phyloP scores from a whole-genome alignment of 2,888 invertebrate species.

The Harpalus rubripes region DNA sequence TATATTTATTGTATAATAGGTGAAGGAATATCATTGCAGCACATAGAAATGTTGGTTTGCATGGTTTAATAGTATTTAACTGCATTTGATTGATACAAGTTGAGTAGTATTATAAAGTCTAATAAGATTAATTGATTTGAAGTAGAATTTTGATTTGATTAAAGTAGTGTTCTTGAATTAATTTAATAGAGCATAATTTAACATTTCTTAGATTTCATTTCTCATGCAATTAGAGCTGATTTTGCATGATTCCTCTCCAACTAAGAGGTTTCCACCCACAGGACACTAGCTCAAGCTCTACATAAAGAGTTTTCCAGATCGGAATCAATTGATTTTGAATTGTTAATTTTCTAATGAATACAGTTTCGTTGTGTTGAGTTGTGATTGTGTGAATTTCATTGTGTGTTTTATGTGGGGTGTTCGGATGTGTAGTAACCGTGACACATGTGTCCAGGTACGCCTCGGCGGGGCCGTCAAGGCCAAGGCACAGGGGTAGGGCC shows the following conservation, averaged over 20 bases:
- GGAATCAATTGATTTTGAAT: background rate
- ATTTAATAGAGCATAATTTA: constrained; percentile 49
- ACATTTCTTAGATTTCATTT: constrained; percentile 62
- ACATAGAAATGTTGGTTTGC: constrained; percentile 59
- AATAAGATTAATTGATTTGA: constrained; percentile 41
- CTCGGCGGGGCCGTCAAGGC: constrained; percentile 73
- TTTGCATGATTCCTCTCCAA: constrained; percentile 63
- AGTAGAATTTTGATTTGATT: background rate
- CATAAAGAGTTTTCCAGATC: constrained; percentile 58
- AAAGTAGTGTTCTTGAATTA: constrained; percentile 34
- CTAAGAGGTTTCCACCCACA: constrained; percentile 44
- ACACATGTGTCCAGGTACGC: constrained; percentile 72
- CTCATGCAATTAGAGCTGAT: constrained; percentile 64
- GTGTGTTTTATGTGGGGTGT: constrained; percentile 28
- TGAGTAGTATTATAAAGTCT: constrained; percentile 44
- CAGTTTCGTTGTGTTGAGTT: constrained; percentile 65
- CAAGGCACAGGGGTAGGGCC: constrained; percentile 11
- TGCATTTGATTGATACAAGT: constrained; percentile 43
- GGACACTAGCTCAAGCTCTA: constrained; percentile 57
- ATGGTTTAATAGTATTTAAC: constrained; percentile 62
- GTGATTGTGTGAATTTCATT: constrained; percentile 64
- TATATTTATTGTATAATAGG: background rate
- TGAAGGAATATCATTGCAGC: constrained; percentile 15
- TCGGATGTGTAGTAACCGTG: constrained; percentile 40
- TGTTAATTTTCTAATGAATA: constrained; percentile 16